Conservation (phyloP, 2,113 vertebrate genomes). For the Oceanites oceanicus region DNA sequence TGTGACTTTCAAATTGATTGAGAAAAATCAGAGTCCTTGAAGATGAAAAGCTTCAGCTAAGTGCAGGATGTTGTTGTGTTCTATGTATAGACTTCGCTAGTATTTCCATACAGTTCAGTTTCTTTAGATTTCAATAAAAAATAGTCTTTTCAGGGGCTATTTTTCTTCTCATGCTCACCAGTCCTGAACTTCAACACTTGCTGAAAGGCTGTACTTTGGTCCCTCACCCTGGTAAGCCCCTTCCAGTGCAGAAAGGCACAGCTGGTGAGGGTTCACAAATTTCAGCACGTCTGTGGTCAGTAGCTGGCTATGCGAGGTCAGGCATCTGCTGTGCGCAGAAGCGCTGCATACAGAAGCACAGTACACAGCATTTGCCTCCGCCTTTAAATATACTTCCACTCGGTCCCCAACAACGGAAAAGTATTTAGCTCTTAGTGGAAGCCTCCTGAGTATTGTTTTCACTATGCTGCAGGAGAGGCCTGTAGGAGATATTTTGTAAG, state of each 20-base stretch:
- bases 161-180: neutral
- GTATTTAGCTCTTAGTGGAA: neutral
- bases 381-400: neutral
- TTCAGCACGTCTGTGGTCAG: fast-evolving
- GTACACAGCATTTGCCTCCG: neutral
- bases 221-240: neutral
- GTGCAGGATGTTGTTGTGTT: neutral
- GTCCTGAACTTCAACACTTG: neutral
- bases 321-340: neutral
- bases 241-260: fast-evolving
- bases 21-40: neutral
- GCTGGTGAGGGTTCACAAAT: neutral
- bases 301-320: fast-evolving
- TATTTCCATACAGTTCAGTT: neutral
- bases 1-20: neutral
- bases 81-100: neutral
- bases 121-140: neutral
- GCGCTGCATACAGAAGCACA: fast-evolving
- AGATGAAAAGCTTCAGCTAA: neutral
- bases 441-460: neutral
- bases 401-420: fast-evolving
- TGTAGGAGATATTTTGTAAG: neutral
- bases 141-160: neutral
- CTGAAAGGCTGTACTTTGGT: neutral
- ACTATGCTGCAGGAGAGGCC: neutral